Base-by-base conservation (phyloP, 2,797 vertebrate genomes). In the Gephyroberyx darwinii region DNA sequence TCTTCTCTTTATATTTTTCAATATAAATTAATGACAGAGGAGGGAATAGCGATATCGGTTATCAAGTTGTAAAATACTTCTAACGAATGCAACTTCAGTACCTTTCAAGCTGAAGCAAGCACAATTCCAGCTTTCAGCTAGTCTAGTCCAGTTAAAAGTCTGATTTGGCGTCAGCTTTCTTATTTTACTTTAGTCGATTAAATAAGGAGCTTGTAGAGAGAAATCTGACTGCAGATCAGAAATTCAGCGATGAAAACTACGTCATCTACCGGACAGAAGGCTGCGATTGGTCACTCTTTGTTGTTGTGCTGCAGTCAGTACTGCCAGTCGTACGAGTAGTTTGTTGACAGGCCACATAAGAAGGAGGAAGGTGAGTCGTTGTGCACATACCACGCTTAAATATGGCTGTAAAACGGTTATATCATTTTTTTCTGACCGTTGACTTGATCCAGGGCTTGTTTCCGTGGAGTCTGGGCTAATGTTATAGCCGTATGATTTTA, bases 241-340 rank as follows among this genome's bases (percentile, higher is more conserved):
- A 0, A 2, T 2, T 1, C 35, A 43, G 70, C 77, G 64, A 59
- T 65, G 73, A 14, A 70, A 4, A 6, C 1, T 50, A 71, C 69
- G 78, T 86, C 65, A 73, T 30, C 2, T 0, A 5, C 10, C 41
- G 58, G 2, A 5, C 17, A 12, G 4, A 10, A 26, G 1, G 20
- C 54, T 77, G 45, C 81, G 84, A 86, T 90, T 89, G 90, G 90
- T 67, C 72, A 1, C 5, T 17, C 4, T 26, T 22, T 8, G 77
- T 84, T 80, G 31, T 74, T 72, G 63, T 66, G 71, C 20, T 43
- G 8, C 26, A 26, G 26, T 26, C 26, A 26, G 26, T 26, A 26
- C 22, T 66, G 70, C 74, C 62, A 60, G 33, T 9, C 0, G 9
- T 13, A 31, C 12, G 10, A 6, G 26, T 26, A 13, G 76, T 72